A percentile compares a stretch with the other conserved stretches of the same genome.
Evolutionary conservation across 1,140 invertebrate genomes (phyloP).

Genomic region (Ridgeia piscesae): DNA sequence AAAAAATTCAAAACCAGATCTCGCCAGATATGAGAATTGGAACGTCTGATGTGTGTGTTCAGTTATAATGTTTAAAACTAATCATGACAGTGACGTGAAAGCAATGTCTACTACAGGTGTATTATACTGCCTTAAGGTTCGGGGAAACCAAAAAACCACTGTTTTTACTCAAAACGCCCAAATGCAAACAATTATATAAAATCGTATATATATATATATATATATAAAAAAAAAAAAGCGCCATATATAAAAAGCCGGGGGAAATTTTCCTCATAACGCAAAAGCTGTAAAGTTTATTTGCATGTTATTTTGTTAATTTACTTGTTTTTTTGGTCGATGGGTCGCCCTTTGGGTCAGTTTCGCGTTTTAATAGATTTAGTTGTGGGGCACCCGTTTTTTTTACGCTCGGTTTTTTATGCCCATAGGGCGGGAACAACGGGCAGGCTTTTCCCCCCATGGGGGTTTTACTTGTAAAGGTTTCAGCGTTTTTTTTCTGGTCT

Average conservation of each 20-base stretch:
- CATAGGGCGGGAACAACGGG: not conserved
- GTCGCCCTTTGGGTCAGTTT: not conserved
- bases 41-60: not conserved
- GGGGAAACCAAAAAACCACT: no score
- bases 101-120: not conserved
- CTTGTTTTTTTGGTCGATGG: not conserved
- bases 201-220: not conserved
- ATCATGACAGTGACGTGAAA: not conserved
- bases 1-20: no score
- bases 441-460: not conserved
- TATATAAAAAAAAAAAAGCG: not conserved
- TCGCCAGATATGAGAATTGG: no score
- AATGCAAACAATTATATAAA: not conserved
- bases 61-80: not conserved
- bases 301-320: slow-evolving; percentile 2
- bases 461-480: not conserved
- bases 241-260: not conserved
- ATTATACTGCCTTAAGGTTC: not conserved
- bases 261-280: not conserved
- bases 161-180: no score
- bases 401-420: not conserved
- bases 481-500: not conserved
- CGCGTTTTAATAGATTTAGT: not conserved
- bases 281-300: not conserved
- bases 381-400: not conserved